phyloP scores from a whole-genome alignment of 1,140 invertebrate species.

The Drosophila pruinosa region DNA sequence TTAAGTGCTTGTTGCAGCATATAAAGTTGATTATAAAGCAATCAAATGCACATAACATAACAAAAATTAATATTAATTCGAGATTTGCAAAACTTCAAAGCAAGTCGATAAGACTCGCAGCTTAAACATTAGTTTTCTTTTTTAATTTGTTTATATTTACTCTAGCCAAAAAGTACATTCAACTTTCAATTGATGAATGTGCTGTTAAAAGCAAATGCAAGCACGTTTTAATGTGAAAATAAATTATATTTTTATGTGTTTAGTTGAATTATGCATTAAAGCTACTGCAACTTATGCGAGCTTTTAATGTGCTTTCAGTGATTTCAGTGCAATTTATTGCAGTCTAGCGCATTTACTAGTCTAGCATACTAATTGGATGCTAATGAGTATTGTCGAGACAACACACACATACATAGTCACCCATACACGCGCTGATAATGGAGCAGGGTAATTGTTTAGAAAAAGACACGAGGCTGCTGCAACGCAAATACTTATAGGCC shows the following conservation, averaged over 20 bases:
- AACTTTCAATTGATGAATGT: too few relatives aligned
- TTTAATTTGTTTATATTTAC: too few relatives aligned
- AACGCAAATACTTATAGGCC: slow-evolving; percentile 22
- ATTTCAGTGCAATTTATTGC: background rate
- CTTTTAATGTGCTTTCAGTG: background rate
- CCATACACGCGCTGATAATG: slow-evolving; percentile 32
- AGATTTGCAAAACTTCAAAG: too few relatives aligned
- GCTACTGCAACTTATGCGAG: background rate
- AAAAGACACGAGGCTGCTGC: slow-evolving; percentile 41
- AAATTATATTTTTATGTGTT: background rate
- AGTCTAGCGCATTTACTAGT: background rate
- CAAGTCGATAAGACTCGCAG: too few relatives aligned
- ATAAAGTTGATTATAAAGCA: too few relatives aligned
- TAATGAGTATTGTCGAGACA: background rate
- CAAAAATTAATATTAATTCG: too few relatives aligned
- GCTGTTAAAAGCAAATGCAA: too few relatives aligned
- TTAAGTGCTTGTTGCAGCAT: too few relatives aligned
- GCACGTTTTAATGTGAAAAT: too few relatives aligned
- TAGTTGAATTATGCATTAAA: background rate
- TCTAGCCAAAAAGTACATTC: too few relatives aligned
- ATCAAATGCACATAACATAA: too few relatives aligned
- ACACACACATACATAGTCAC: background rate
- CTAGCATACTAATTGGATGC: slow-evolving; percentile 11
- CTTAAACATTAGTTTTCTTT: too few relatives aligned
- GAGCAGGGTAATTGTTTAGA: slow-evolving; percentile 28